Conservation (phyloP, 2,888 invertebrate genomes). For the Yponomeuta plumbellus region DNA sequence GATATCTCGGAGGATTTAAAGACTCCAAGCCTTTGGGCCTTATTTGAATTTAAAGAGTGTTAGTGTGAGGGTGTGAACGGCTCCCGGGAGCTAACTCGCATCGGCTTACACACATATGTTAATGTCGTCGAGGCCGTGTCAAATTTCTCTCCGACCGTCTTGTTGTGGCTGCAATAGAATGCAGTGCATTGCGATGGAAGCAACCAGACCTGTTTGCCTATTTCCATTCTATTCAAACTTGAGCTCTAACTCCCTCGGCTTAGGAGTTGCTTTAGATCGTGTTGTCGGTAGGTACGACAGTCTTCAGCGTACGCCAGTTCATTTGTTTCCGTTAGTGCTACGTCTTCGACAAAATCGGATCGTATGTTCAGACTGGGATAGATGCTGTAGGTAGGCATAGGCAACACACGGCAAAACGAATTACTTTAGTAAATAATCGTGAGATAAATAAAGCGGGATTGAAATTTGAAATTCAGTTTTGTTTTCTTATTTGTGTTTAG, state of each 20-base stretch:
- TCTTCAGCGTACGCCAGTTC: constrained; percentile 60
- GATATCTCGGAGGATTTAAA: neutral
- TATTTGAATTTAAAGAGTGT: constrained; percentile 5
- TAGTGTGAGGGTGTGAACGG: constrained; percentile 9
- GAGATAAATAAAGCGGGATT: neutral
- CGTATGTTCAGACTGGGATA: constrained; percentile 31
- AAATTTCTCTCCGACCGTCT: constrained; percentile 63
- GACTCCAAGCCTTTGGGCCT: neutral
- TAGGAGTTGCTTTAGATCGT: neutral
- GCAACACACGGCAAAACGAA: constrained; percentile 21
- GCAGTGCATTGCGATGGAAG: constrained; percentile 58
- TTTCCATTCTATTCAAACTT: constrained; percentile 37
- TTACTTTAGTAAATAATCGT: constrained; percentile 4
- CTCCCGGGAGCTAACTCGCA: constrained; percentile 27
- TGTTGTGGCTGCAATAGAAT: constrained; percentile 66
- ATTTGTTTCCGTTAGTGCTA: constrained; percentile 67
- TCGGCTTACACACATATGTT: constrained; percentile 52
- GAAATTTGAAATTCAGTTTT: neutral
- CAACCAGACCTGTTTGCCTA: constrained; percentile 60
- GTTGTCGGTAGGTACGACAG: constrained; percentile 37
- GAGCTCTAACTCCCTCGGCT: constrained; percentile 28
- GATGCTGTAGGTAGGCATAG: constrained; percentile 30
- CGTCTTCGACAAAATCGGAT: constrained; percentile 60
- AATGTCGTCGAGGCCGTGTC: constrained; percentile 64
- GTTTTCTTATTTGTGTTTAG: too few species aligned